Evolutionary conservation across 2,797 vertebrate species (phyloP).

Genomic region (Euphonia xanthogaster): DNA sequence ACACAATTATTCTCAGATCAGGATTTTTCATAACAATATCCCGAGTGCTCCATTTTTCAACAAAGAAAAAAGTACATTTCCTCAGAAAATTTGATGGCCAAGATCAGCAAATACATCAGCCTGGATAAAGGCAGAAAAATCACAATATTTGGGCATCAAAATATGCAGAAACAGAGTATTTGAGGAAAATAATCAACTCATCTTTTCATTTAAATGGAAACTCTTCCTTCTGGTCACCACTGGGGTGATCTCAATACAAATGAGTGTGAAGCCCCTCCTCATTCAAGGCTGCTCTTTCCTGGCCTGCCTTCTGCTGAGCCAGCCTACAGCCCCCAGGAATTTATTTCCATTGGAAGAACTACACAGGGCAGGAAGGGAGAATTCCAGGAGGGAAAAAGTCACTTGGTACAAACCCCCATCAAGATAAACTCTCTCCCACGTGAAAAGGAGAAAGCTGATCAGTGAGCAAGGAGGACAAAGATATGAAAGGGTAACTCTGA

Average conservation of each 20-base stretch:
- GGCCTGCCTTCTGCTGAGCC: not conserved
- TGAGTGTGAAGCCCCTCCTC: not conserved
- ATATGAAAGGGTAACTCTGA: not conserved
- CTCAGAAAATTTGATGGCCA: not conserved
- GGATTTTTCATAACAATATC: not conserved
- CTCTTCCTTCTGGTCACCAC: not conserved
- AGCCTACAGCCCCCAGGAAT: not conserved
- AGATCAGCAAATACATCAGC: not conserved
- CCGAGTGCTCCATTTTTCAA: not conserved
- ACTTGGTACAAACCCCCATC: not conserved
- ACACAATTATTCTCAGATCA: not conserved
- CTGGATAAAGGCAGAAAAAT: not conserved
- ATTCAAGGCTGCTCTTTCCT: not conserved
- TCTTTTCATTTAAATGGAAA: not conserved
- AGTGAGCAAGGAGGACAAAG: not conserved
- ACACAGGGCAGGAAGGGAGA: not conserved
- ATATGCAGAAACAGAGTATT: not conserved
- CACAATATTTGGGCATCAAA: not conserved
- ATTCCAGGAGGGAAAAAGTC: not conserved
- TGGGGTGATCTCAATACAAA: accelerated
- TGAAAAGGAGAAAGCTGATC: not conserved
- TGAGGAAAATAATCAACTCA: not conserved
- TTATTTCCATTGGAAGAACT: not conserved
- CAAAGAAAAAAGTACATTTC: not conserved
- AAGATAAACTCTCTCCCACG: not conserved